These are phyloP conservation scores for Epiperipatus broadwayi DNA, from an alignment of 2,888 invertebrate genomes.

Conservation along the genomic window DNA sequence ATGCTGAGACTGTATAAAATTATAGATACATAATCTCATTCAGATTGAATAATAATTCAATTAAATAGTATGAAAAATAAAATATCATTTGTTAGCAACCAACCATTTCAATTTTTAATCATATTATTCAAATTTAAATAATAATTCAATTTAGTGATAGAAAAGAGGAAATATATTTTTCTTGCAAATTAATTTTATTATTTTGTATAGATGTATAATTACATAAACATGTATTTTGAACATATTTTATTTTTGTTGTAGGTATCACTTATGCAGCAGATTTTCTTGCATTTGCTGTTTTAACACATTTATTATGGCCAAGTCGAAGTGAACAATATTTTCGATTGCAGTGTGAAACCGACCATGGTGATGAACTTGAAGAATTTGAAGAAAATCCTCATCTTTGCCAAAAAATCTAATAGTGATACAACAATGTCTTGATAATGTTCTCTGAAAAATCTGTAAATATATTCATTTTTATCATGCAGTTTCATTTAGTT, in stretches of 20 bases:
- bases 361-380: slow-evolving; percentile 53
- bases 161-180: no score
- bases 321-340: slow-evolving; percentile 79
- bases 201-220: not conserved
- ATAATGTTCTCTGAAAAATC: no score
- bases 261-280: slow-evolving; percentile 91
- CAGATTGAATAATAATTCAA: no score
- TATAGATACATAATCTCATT: no score
- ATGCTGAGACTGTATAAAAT: no score
- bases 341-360: slow-evolving; percentile 40
- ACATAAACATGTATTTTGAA: not conserved
- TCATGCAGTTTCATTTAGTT: no score
- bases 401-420: slow-evolving; percentile 19
- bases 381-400: slow-evolving; percentile 81
- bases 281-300: slow-evolving; percentile 77
- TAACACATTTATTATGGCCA: slow-evolving; percentile 90
- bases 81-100: no score
- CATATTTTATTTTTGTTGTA: slow-evolving; percentile 29
- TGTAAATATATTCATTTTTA: no score
- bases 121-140: no score
- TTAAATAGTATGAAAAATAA: no score
- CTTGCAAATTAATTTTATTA: slow-evolving; percentile 6
- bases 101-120: no score
- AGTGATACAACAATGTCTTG: slow-evolving; percentile 4
- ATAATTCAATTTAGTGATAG: no score